phyloP scores from a whole-genome alignment of 2,113 vertebrate species.

The Catharus minimus region DNA sequence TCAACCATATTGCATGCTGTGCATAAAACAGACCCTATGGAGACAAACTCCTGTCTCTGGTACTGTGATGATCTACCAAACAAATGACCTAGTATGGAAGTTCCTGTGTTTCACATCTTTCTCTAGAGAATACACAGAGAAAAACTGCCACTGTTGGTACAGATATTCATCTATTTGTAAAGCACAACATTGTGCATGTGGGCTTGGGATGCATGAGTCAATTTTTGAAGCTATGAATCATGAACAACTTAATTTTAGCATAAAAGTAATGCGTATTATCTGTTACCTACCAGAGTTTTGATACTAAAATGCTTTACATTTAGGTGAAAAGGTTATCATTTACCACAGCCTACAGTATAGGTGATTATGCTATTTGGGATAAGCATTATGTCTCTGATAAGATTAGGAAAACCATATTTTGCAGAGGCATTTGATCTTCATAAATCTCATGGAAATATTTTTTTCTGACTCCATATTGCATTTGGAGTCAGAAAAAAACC shows the following conservation, averaged over 20 bases:
- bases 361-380: neutral
- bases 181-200: accelerated
- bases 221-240: neutral
- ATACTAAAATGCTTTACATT: neutral
- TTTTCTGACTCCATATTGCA: neutral
- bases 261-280: neutral
- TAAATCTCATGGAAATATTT: neutral
- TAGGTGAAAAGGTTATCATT: neutral
- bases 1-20: neutral
- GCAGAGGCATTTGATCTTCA: neutral
- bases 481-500: neutral
- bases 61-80: neutral
- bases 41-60: neutral
- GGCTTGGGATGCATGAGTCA: neutral
- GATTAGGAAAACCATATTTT: neutral
- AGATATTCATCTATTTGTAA: neutral
- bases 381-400: neutral
- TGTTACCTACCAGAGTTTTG: neutral
- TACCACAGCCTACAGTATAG: neutral
- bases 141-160: neutral
- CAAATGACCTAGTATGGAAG: neutral
- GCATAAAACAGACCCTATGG: neutral
- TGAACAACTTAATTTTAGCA: neutral
- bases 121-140: neutral
- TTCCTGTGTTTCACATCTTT: neutral